Evolutionary conservation across 2,797 vertebrate species (phyloP), one percentile per base, ranked within the genome.

Genomic region (Odontamblyopus rebecca): DNA sequence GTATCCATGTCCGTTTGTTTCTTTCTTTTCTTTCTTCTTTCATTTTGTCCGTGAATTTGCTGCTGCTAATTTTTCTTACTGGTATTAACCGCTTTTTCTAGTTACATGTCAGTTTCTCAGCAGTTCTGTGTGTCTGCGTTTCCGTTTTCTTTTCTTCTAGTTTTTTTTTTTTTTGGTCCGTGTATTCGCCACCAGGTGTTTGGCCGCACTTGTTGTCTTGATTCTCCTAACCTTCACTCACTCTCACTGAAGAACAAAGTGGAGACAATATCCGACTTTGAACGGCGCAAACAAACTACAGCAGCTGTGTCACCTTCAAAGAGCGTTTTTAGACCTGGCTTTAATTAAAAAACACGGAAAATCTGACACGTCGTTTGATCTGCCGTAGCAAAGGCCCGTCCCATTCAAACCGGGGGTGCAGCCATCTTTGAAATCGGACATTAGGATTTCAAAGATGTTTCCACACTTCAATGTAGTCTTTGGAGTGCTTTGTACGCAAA

Each of bases 171-270:
- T 26, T 27, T 15, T 15, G 44, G 44, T 18, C 13, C 16, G 56
- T 71, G 84, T 75, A 79, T 76, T 68, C 72, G 87, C 61, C 81
- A 89, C 91, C 93, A 94, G 93, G 94, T 95, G 94, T 93, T 93
- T 90, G 85, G 91, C 93, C 91, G 91, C 93, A 91, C 89, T 84
- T 89, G 90, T 93, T 90, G 89, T 88, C 88, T 93, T 91, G 89
- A 88, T 77, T 53, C 73, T 77, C 81, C 84, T 92, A 86, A 89
- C 91, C 92, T 91, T 92, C 71, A 44, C 27, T 23, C 75, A 71
- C 63, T 9, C 27, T 62, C 69, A 89, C 82, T 83, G 86, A 87
- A 89, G 84, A 90, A 87, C 87, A 90, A 92, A 92, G 87, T 75
- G 69, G 84, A 90, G 82, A 82, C 82, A 78, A 71, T 86, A 84